Conservation (phyloP, 2,113 vertebrate species). For the Echinops telfairi region DNA sequence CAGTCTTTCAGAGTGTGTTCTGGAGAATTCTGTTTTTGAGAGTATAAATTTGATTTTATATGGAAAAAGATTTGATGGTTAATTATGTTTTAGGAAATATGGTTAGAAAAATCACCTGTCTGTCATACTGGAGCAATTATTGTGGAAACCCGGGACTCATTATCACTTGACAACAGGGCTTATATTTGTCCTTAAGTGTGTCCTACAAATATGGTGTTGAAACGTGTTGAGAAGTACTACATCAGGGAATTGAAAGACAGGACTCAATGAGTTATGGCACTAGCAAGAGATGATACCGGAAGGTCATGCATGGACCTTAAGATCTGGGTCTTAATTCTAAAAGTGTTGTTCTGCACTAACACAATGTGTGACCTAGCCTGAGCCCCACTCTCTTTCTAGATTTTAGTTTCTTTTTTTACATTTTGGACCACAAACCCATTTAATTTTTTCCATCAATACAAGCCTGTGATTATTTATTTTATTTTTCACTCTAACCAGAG, state of each 20-base stretch:
- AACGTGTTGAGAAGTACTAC: background rate
- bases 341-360: background rate
- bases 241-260: background rate
- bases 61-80: background rate
- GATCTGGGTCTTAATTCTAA: background rate
- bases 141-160: background rate
- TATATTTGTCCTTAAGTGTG: background rate
- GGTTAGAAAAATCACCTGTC: background rate
- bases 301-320: background rate
- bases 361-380: background rate
- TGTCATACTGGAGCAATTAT: rapidly evolving
- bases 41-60: background rate
- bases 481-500: background rate
- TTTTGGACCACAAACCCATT: background rate
- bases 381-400: background rate
- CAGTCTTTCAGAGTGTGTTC: background rate
- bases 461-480: background rate
- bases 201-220: background rate
- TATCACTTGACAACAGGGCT: background rate
- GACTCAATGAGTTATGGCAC: background rate
- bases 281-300: background rate
- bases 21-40: background rate
- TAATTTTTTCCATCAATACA: background rate
- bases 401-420: background rate
- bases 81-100: background rate